These are phyloP conservation scores for Isotomurus palustris DNA, from an alignment of 2,888 invertebrate genomes.

Conservation along the genomic window DNA sequence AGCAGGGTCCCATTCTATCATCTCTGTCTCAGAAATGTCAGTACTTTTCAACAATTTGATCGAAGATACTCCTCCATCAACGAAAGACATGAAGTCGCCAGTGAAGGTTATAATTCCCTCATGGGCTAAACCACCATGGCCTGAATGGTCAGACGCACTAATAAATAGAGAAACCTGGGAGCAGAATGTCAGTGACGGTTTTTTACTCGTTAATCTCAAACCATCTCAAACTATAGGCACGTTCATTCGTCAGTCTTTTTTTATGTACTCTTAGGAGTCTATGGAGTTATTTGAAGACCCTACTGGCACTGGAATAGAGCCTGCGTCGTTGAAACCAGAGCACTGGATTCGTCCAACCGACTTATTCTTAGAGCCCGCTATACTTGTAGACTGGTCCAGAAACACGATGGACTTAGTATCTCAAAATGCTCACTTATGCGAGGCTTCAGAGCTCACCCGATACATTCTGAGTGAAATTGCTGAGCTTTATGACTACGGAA, in stretches of 20 bases:
- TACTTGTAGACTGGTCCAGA: conserved; percentile 10
- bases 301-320: conserved; percentile 8
- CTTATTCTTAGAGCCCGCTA: conserved; percentile 12
- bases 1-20: too few species aligned
- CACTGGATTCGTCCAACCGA: conserved; percentile 29
- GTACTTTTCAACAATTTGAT: too few species aligned
- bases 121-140: conserved; percentile 26
- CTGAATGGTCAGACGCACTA: conserved; percentile 26
- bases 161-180: conserved; percentile 19
- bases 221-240: too few species aligned
- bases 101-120: too few species aligned
- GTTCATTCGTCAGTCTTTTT: neutral
- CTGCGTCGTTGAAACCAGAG: conserved; percentile 11
- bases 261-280: conserved; percentile 2
- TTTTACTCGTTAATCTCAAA: too few species aligned
- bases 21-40: too few species aligned
- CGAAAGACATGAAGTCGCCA: too few species aligned
- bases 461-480: conserved; percentile 30
- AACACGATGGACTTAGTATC: conserved; percentile 20
- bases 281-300: conserved; percentile 17
- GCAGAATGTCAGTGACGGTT: neutral
- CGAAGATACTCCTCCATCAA: too few species aligned
- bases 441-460: conserved; percentile 18
- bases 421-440: conserved; percentile 30
- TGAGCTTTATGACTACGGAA: conserved; percentile 26